Evolutionary conservation across 64 coral and sea anemone species (phyloP), one percentile per base, ranked within the genome.

Genomic region (Montipora capricornis): DNA sequence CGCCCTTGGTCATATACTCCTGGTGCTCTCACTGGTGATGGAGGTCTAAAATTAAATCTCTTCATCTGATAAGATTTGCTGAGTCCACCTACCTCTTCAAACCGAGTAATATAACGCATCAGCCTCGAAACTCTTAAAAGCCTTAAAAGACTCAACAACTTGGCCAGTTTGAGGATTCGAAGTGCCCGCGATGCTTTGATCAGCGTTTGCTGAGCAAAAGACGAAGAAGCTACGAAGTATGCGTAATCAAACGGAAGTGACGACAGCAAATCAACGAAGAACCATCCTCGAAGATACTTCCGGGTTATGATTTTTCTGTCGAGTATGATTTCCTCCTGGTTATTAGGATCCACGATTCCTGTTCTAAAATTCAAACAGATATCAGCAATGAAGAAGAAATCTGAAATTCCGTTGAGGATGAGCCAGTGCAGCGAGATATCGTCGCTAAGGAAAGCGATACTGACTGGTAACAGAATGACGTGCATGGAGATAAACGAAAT

Each of bases 241-340:
- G 92, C 95, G 57, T 96, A 99, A 69, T 99, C 98, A 53, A 99
- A 99, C 11, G 98, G 98, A 75, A 99, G 80, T n/a, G 98, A 99
- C 11, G 98, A 99, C 8, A 92, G 20, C 71, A 93, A 67, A 20
- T 99, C 98, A 26, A 99, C 89, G 7, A 96, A 13, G 74, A 99
- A 99, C 98, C 98, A 99, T 3, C 98, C 95, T 5, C 76, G 90
- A 8, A 99, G 69, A 24, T 99, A 99, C 61, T 78, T 96, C 4
- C 20, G 24, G 1, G 73, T 16, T 22, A 99, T 99, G 49, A 96
- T 86, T n/a, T 58, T 70, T 70, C 94, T 93, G 17, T 99, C 98
- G 22, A 99, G 51, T 75, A 99, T 99, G 10, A 99, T 85, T 88
- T 99, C 98, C 16, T 99, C 95, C 29, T 99, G 92, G 49, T 96